Base-by-base conservation (phyloP, 2,888 invertebrate species). In the Andrena praecox region DNA sequence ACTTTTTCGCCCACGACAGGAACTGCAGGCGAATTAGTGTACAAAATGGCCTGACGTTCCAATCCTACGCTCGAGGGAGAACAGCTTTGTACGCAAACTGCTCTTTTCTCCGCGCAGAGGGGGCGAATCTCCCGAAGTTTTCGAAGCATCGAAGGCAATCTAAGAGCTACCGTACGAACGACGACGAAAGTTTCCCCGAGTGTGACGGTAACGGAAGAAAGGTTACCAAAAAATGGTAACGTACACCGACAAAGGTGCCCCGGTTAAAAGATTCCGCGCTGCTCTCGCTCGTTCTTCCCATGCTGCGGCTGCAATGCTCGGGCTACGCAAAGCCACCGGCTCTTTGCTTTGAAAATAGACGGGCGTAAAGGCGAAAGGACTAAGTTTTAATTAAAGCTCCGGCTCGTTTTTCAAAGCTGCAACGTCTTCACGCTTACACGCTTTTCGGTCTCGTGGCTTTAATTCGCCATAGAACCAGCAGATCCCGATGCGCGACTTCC, bases 361-460 rank as follows among this genome's bases (percentile, higher is more conserved):
- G 42, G 29, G 16, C 68, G 29, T 54, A 35, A 16, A 35, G 56
- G 31, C 64, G 69, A 64, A 69, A 66, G 50, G 54, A 67, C 27
- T 48, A 80, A 80, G 77, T 82, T 85, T 80, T 86, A 85, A 86
- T 86, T 83, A 86, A 85, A 85, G 50, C 16, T 56, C 70, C 54
- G 20, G 71, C 48, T 59, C 63, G 81, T 79, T 77, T 79, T 71
- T 76, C 69, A 85, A 79, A 85, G 81, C 42, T 27, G 50, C 29
- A 16, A 27, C 59, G 24, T 77, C 62, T 63, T 31, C 56, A 12
- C 54, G 59, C 29, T 74, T 48, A 16, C 73, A 54, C 62, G 63
- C 54, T 54, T 54, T 59, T 62, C 29, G 16, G 35, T 48, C 31
- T 8, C 29, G 20, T 63, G n/a, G 54, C 56, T 66, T 62, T 82